Evolutionary conservation across 2,113 vertebrate genomes (phyloP), one percentile per base, ranked within the genome.

Genomic region (Tursiops truncatus): DNA sequence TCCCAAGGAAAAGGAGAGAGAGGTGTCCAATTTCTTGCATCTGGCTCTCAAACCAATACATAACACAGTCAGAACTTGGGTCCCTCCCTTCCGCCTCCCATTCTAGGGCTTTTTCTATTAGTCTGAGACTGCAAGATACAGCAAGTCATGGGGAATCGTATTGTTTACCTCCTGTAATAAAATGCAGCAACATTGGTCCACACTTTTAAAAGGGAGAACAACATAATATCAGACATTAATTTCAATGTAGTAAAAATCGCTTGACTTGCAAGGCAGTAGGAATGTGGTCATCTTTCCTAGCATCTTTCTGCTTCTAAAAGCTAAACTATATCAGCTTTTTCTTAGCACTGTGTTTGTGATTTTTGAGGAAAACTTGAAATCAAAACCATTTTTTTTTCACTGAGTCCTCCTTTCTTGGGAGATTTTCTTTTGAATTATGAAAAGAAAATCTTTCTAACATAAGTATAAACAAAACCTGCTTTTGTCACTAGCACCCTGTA

Each of bases 401-500:
- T 13, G 50, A 92, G 63, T 31, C 38, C 91, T 96, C 91, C 94
- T 94, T 86, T 89, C 95, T 80, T 96, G 93, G 94, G 92, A 95
- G 85, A 6, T 36, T 97, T 97, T 87, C 83, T 93, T 97, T 96
- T 53, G 25, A 77, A 93, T 98, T 97, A 95, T 93, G 58, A 86
- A 97, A 97, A 93, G 93, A 92, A 96, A 97, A 88, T 94, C 94
- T 23, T 98, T 97, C 96, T 95, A 97, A 96, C 47, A 47, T 71
- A 92, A 97, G 93, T 94, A 93, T 82, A 97, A 98, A 97, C 96
- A 97, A 98, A 98, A 97, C 96, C 91, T 88, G 92, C 71, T 93
- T 98, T 97, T 97, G 84, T 98, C 98, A 98, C 76, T 87, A 97
- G 96, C 97, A 98, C 97, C 95, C 94, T 71, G 28, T 25, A 98